phyloP scores from a whole-genome alignment of 1,140 invertebrate genomes.

The Formica selysi region DNA sequence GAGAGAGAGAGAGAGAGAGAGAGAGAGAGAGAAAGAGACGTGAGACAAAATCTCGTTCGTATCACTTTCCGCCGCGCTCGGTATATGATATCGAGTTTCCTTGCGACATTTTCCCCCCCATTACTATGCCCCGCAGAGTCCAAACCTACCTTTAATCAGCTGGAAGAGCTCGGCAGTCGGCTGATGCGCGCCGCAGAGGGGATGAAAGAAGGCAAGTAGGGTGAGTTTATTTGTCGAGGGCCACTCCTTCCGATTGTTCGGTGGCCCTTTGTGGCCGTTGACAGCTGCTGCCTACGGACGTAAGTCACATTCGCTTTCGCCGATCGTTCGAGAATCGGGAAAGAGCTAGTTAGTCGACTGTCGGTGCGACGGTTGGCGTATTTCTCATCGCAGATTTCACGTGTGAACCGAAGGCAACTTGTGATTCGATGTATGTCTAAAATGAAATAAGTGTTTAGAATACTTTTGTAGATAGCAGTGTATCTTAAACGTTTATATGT shows the following conservation, averaged over 20 bases:
- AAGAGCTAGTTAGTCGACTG: slow-evolving; percentile 8
- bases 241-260: slow-evolving; percentile 70
- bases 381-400: not conserved
- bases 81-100: slow-evolving; percentile 9
- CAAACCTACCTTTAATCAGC: slow-evolving; percentile 65
- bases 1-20: not conserved
- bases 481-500: not conserved
- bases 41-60: not conserved
- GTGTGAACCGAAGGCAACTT: not conserved
- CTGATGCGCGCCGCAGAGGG: slow-evolving; percentile 32
- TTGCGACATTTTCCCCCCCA: not conserved
- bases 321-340: slow-evolving; percentile 29
- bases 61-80: not conserved
- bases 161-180: slow-evolving; percentile 32
- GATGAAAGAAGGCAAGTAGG: slow-evolving; percentile 59
- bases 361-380: not conserved
- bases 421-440: not conserved
- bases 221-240: slow-evolving; percentile 67
- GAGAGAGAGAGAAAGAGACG: not conserved
- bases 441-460: not conserved
- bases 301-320: slow-evolving; percentile 48
- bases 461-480: not conserved
- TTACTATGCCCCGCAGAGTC: not conserved
- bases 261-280: slow-evolving; percentile 55
- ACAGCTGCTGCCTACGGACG: slow-evolving; percentile 58